Evolutionary conservation across 2,113 vertebrate species (phyloP).

Genomic region (Dipodomys merriami): DNA sequence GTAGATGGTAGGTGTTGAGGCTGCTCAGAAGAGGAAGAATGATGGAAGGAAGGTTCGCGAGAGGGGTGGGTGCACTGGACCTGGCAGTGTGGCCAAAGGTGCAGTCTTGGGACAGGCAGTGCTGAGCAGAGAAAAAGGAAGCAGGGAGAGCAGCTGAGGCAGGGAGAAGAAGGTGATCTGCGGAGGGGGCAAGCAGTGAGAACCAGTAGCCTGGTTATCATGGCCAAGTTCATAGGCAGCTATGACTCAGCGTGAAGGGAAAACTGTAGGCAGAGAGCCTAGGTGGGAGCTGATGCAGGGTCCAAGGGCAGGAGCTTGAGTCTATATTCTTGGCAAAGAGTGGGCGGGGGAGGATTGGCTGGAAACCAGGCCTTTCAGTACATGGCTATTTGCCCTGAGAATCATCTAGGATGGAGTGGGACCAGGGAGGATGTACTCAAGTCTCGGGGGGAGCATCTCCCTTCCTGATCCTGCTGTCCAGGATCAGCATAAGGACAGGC

Average conservation of each 20-base stretch:
- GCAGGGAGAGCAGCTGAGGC: background rate
- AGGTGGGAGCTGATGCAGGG: background rate
- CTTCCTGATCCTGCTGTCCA: background rate
- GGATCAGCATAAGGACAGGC: background rate
- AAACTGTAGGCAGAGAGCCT: background rate
- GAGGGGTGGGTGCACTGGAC: background rate
- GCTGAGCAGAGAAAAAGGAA: background rate
- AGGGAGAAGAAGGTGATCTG: background rate
- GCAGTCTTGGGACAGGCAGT: background rate
- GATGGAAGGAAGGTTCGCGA: accelerated
- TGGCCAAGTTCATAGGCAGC: background rate
- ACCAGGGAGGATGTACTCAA: accelerated
- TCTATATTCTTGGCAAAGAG: background rate
- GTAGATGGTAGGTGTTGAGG: background rate
- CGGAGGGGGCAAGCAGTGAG: background rate
- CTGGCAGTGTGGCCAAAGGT: background rate
- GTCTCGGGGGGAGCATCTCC: background rate
- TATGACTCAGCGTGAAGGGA: background rate
- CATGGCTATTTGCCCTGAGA: background rate
- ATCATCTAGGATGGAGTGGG: accelerated
- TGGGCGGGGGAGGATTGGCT: background rate
- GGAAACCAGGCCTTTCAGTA: accelerated
- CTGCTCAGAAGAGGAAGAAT: background rate
- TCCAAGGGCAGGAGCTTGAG: background rate
- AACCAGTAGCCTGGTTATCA: background rate